Evolutionary conservation across 2,797 vertebrate species (phyloP), one percentile per base, ranked within the genome.

Genomic region (Eptatretus atami): DNA sequence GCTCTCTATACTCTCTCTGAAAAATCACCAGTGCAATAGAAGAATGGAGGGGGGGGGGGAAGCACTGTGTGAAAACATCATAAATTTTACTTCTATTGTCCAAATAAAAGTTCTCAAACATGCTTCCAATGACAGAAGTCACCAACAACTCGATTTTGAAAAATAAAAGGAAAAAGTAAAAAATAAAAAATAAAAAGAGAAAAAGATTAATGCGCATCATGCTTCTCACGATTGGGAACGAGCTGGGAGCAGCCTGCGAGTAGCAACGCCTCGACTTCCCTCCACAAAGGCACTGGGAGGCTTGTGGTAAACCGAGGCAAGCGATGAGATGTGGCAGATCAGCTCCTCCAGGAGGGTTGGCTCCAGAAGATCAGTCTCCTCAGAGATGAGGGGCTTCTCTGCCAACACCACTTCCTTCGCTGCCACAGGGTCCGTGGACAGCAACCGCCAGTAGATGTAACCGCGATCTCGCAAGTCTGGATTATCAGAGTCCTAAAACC

Each of bases 381-480:
- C 85, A 1, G 90, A 96, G 71, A 95, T 95, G 53, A 95, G 76
- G 0, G 90, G 86, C 72, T 95, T 96, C 68, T 95, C 90, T 0
- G 90, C 90, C 67, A 96, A 71, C 15, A 95, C 90, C 69, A 95
- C 86, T 72, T 95, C 88, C 72, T 94, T 94, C 72, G 88, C 90
- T 0, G 90, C 88, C 67, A 96, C 90, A 0, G 90, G 90, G 69
- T 95, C 90, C 2, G 90, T 96, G 71, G 90, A 96, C 66, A 96
- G 74, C 68, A 96, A 79, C 66, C 88, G 86, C 87, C 90, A 95
- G 67, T 96, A 95, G 73, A 95, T 96, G 75, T 94, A 96, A 69
- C 88, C 90, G 1, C 88, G 75, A 70, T 96, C 90, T 15, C 90
- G 82, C 68, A 96, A 78, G 73, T 96, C 88, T 13, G 90, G 88